Evolutionary conservation across 2,113 vertebrate species (phyloP).

Genomic region (Pterophyllum scalare): DNA sequence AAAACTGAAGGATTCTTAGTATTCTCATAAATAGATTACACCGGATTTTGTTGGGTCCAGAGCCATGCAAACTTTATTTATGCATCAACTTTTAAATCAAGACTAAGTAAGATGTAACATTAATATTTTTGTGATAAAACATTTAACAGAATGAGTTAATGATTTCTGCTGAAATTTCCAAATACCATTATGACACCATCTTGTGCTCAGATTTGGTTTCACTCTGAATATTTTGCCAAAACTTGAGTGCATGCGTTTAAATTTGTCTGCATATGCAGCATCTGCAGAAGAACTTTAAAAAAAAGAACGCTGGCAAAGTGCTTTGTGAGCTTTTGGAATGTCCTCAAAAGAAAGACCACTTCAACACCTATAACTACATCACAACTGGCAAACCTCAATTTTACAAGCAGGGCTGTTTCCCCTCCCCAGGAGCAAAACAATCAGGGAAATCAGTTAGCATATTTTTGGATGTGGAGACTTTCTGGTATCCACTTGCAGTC

Average conservation of each 20-base stretch:
- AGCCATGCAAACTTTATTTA: too few species aligned
- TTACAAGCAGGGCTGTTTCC: background rate
- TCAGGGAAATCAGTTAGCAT: background rate
- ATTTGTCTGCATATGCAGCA: rapidly evolving
- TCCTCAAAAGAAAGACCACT: rapidly evolving
- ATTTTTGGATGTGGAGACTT: background rate
- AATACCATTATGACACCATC: background rate
- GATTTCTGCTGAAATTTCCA: background rate
- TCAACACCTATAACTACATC: background rate
- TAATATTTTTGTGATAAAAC: background rate
- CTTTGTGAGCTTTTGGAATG: rapidly evolving
- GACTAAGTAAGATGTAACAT: background rate
- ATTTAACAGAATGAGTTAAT: background rate
- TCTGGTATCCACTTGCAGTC: background rate
- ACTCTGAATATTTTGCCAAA: background rate
- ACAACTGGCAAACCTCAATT: background rate
- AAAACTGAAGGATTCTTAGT: background rate
- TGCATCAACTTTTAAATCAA: too few species aligned
- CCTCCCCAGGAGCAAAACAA: background rate
- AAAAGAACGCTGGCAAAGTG: background rate
- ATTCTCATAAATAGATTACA: too few species aligned
- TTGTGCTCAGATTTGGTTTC: background rate
- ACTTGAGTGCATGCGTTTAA: background rate
- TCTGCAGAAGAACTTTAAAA: background rate
- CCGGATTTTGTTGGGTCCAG: too few species aligned